Base-by-base conservation (phyloP, 2,113 vertebrate species). In the Chaetura pelagica region DNA sequence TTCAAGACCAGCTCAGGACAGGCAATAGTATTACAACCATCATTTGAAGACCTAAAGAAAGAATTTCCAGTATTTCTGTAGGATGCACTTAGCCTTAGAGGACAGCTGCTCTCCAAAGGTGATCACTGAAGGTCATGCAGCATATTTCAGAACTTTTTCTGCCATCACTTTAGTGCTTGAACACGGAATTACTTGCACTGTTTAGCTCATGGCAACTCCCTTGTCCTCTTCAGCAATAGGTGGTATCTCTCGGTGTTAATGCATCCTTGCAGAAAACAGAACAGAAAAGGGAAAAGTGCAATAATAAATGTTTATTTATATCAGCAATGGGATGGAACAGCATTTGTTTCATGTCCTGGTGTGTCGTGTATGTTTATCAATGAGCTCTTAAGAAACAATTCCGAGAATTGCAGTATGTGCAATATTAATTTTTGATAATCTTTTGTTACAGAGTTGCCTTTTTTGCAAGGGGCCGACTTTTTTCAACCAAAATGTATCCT, bases 361-460 rank as follows among this genome's bases (percentile, higher is more conserved):
- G 14, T 66, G 23, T 48, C 14, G 2, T 23, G 30, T 71, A 24
- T 22, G 20, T 30, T 67, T 85, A 40, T 48, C 51, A 59, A 48
- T 30, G 34, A 14, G 5, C 51, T 59, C 46, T 22, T 42, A 27
- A 83, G 35, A 67, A 91, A 52, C 29, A 12, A 49, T 40, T 46
- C 35, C 20, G 86, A 12, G 22, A 55, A 40, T 22, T 62, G 52
- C n/a, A 75, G 9, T 42, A 40, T 68, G 75, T 73, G 64, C 57
- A 89, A 7, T 74, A 35, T 52, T 74, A 19, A 49, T 71, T 49
- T 73, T 63, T 88, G 19, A 95, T 66, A 35, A 55, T 92, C 48
- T 93, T 93, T 15, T 69, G 8, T 96, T 96, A 52, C 96, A 97
- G 94, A 94, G 62, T 58, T 92, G 73, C 82, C 61, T 91, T 84